Base-by-base conservation (phyloP, 1,140 invertebrate species). In the Hestina assimilis region DNA sequence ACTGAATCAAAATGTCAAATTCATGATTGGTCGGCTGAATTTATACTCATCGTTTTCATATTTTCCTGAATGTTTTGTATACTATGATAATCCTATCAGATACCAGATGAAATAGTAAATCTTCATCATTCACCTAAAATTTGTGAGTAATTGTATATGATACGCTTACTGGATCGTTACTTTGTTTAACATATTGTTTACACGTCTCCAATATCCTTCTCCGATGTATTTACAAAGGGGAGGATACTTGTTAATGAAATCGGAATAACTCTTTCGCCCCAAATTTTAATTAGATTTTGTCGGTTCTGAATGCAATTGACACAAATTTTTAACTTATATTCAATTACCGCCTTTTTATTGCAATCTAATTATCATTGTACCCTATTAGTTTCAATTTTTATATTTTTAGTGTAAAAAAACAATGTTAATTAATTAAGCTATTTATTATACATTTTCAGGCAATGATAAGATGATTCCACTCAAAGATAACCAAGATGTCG, bases 401-500 rank as follows among this genome's bases (percentile, higher is more conserved):
- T 38, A 19, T 8, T 8, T 38, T 19, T 3, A 4, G 17, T 35
- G 4, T 35, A 35, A 35, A 15, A 41, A 14, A 45, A 45, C 4
- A 21, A 11, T 29, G 4, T 15, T 46, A 46, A 46, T 12, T 19
- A 4, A 9, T 3, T 17, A n/a, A 9, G 9, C 12, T 2, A 14
- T 20, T 20, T 21, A 24, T 42, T 1, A 1, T 24, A 9, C 6
- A 43, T 23, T 84, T 82, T 20, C 66, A 87, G 87, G 88, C 83
- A 71, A 91, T 91, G 90, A 80, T 75, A 92, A 92, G 87, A 95
- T 95, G 94, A 93, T 93, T 91, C 93, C 94, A 63, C 90, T 95
- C 64, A 95, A 94, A 88, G 95, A 97, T 86, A 97, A 97, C 90
- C 92, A 95, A 79, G 96, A 97, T 93, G 91, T 97, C 74, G 94